Percentiles rank a stretch among this genome's conserved stretches.
phyloP scores from a whole-genome alignment of 1,140 invertebrate genomes.

The Drosophila santomea region DNA sequence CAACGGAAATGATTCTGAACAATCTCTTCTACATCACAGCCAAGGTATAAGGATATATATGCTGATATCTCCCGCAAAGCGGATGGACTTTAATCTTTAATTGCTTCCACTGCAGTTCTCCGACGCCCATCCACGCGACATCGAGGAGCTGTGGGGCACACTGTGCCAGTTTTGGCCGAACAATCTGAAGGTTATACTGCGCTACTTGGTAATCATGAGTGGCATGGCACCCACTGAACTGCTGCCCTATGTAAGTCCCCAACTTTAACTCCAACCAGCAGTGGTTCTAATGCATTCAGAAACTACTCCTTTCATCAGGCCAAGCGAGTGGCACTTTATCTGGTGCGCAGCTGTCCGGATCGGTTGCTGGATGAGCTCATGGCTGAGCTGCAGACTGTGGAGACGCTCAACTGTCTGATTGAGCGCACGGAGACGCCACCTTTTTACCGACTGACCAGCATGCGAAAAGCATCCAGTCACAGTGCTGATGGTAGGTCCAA shows the following conservation, averaged over 20 bases:
- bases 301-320: slow-evolving; percentile 87
- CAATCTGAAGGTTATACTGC: slow-evolving; percentile 98
- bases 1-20: slow-evolving; percentile 99
- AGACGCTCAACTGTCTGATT: slow-evolving; percentile 97
- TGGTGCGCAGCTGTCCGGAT: slow-evolving; percentile 95
- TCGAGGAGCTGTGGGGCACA: slow-evolving; percentile 97
- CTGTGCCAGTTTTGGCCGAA: slow-evolving; percentile 98
- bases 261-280: too few species aligned
- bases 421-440: slow-evolving; percentile 98
- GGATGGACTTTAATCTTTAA: neutral
- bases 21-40: slow-evolving; percentile 99
- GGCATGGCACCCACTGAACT: slow-evolving; percentile 97
- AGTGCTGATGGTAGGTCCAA: slow-evolving; percentile 88
- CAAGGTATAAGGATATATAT: slow-evolving; percentile 88
- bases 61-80: neutral
- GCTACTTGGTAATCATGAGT: slow-evolving; percentile 98
- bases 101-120: slow-evolving; percentile 89
- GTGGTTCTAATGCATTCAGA: neutral
- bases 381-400: slow-evolving; percentile 97
- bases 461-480: slow-evolving; percentile 95
- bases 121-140: slow-evolving; percentile 97
- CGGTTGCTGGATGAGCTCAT: slow-evolving; percentile 98
- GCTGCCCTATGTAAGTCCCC: slow-evolving; percentile 91
- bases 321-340: slow-evolving; percentile 96
- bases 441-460: slow-evolving; percentile 96